Evolutionary conservation across 2,797 vertebrate species (phyloP).

Genomic region (Hoplostethus mediterraneus): DNA sequence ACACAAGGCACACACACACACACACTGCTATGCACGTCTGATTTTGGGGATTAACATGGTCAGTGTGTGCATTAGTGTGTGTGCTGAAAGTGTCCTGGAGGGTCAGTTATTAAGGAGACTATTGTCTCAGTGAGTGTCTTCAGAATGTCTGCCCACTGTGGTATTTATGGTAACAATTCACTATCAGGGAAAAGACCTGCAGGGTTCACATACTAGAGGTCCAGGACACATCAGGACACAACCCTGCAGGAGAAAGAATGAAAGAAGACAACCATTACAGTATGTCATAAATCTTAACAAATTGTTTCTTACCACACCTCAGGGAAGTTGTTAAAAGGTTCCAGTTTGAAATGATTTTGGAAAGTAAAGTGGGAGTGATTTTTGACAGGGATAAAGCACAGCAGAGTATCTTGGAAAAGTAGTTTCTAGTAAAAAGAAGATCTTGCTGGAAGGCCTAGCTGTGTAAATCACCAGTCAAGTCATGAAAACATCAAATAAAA

Average conservation of each 20-base stretch:
- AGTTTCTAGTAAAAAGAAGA: no score
- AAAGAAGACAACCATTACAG: background rate
- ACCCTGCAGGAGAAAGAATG: background rate
- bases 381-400: background rate
- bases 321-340: background rate
- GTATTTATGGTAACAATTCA: constrained; percentile 37
- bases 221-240: background rate
- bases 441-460: background rate
- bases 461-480: constrained; percentile 13
- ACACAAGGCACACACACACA: background rate
- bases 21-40: background rate
- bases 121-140: no score
- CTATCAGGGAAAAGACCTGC: background rate
- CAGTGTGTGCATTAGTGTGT: background rate
- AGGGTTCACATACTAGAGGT: background rate
- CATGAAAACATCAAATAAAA: constrained; percentile 27
- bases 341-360: background rate
- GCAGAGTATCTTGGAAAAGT: background rate
- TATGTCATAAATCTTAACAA: background rate
- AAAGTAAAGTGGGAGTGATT: background rate
- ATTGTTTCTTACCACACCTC: background rate
- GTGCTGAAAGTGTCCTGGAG: no score
- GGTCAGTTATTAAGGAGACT: no score
- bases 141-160: background rate
- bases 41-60: background rate